Base-by-base conservation (phyloP, 1,140 invertebrate genomes). In the Drosophila nikananu region DNA sequence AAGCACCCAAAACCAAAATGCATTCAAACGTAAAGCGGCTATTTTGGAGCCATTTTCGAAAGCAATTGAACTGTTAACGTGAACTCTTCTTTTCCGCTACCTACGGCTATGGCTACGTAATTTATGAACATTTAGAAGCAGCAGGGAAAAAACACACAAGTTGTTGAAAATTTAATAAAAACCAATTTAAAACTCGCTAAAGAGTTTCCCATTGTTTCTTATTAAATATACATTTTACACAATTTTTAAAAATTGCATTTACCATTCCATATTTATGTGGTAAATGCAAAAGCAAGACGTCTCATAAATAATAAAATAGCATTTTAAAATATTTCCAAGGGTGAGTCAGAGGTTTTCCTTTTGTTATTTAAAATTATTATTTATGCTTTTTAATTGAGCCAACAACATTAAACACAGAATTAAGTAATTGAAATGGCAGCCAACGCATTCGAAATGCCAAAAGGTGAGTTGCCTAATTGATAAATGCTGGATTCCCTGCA, bases 1-100 rank as follows among this genome's bases (percentile, higher is more conserved):
- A 9, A 54, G 23, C 27, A 37, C 59, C 39, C 49, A 71, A 78
- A 55, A 49, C 55, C 27, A 21, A 83, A 87, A 62, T 70, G 76
- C 76, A 76, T 46, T 72, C 62, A 52, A 66, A n/a, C 75, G 61
- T 25, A 13, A 59, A 55, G n/a, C 57, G 44, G 66, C 52, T 46
- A 32, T 71, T 72, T 72, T 25, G 32, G 17, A 32, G 21, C n/a
- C 21, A 32, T 62, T 27, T 30, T 65, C 25, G 17, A 49, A 37
- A 32, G 35, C 75, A 77, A 77, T 77, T 77, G 73, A 77, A 77
- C 61, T 77, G 41, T 77, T 54, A 54, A 15, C 62, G 23, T 35
- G 39, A 74, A 55, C 23, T 42, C 23, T 46, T 48, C 9, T 64
- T 42, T 32, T 25, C 48, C 27, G 25, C 12, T 51, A 30, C 9